Evolutionary conservation across 2,888 invertebrate genomes (phyloP).

Genomic region (Ferdinandea cuprea): DNA sequence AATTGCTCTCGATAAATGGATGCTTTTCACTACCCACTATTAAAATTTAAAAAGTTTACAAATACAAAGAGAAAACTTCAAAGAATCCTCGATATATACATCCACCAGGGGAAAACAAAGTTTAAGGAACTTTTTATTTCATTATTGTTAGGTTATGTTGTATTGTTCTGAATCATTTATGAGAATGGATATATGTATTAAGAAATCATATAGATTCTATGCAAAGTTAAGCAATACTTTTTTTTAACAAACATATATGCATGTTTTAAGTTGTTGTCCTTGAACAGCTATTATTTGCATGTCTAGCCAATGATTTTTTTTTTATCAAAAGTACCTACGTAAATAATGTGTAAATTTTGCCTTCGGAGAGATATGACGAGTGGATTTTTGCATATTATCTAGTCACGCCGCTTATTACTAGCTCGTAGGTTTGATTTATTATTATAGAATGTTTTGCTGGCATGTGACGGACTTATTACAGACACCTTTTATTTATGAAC

Average conservation of each 20-base stretch:
- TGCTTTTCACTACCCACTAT: too few species aligned
- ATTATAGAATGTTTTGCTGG: background rate
- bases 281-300: conserved; percentile 7
- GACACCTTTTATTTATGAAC: too few species aligned
- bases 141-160: too few species aligned
- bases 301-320: background rate
- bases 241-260: background rate
- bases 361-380: background rate
- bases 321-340: background rate
- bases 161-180: background rate
- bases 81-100: too few species aligned
- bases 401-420: background rate
- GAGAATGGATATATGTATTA: background rate
- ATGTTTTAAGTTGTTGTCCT: background rate
- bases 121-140: too few species aligned
- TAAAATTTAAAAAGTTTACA: too few species aligned
- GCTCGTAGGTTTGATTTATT: background rate
- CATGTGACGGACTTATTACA: background rate
- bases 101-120: too few species aligned
- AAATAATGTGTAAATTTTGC: background rate
- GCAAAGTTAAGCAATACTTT: too few species aligned
- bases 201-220: background rate
- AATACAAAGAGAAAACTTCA: too few species aligned
- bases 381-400: background rate
- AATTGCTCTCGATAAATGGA: too few species aligned